These are phyloP conservation scores for Empis stercorea DNA, from an alignment of 2,888 invertebrate genomes.

Conservation along the genomic window DNA sequence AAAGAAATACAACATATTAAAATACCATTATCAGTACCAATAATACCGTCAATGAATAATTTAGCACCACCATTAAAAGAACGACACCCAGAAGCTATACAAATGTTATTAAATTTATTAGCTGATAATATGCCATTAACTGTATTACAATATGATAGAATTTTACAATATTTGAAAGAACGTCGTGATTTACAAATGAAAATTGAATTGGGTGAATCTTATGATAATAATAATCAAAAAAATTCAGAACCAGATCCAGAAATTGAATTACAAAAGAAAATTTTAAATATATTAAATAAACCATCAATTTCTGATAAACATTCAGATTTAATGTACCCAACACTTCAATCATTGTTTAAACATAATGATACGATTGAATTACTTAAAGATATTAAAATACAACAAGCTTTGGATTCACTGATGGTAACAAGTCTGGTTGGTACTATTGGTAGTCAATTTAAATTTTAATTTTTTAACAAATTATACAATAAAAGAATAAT, in stretches of 20 bases:
- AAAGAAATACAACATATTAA: constrained; percentile 34
- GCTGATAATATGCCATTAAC: constrained; percentile 70
- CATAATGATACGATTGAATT: constrained; percentile 42
- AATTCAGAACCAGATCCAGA: constrained; percentile 36
- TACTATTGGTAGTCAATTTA: constrained; percentile 22
- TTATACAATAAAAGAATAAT: too few relatives aligned
- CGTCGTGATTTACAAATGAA: constrained; percentile 61
- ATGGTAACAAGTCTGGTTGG: constrained; percentile 34
- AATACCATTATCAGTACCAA: constrained; percentile 17
- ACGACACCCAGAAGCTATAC: constrained; percentile 51
- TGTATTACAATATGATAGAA: constrained; percentile 63
- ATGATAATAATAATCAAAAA: constrained; percentile 30
- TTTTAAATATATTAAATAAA: constrained; percentile 33
- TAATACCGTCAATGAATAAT: constrained; percentile 36
- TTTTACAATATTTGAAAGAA: constrained; percentile 59
- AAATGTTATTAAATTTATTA: constrained; percentile 61
- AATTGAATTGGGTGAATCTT: constrained; percentile 57
- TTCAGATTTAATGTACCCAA: constrained; percentile 24
- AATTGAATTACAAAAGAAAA: constrained; percentile 34
- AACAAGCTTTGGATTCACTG: constrained; percentile 63
- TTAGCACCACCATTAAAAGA: constrained; percentile 37
- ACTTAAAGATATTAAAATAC: constrained; percentile 64
- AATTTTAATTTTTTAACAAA: constrained; percentile 18
- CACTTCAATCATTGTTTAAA: constrained; percentile 21
- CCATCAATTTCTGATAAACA: constrained; percentile 29